Evolutionary conservation across 2,797 vertebrate genomes (phyloP), one percentile per base, ranked within the genome.

Genomic region (Gobio occitaniae): DNA sequence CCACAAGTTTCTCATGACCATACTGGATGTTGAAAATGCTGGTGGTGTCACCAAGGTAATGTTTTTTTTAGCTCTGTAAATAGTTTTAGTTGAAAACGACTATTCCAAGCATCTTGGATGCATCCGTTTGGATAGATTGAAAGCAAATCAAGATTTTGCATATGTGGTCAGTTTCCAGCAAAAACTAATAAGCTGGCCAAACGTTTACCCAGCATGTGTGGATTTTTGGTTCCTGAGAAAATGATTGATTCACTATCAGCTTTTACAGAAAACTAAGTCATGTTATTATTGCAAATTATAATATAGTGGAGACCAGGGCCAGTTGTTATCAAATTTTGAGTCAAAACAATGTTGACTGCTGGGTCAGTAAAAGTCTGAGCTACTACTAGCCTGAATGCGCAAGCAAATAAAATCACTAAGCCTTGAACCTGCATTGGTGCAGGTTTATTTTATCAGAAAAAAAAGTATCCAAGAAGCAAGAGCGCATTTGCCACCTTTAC

Each of bases 401-500:
- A 41, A 13, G 32, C 54, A 47, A n/a, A 44, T 52, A 52, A 16
- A 36, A 80, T 54, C 84, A 25, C 44, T 11, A 6, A 63, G 54
- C 76, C 68, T 61, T 84, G 32, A 56, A 48, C 59, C 72, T 65
- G 80, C 36, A 86, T 70, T 82, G 61, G 12, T 74, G 54, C 68
- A 74, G 59, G 44, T 32, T 66, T 38, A 56, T 56, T 59, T 47
- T 29, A 66, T 68, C 63, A 29, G 25, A 52, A 81, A 17, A 32
- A 50, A 70, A 77, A 74, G 17, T 44, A 68, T 63, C 25, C 36
- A 52, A 54, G n/a, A 48, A 47, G 68, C 71, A 80, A 86, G 77
- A 87, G 78, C 44, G 19, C 41, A 1, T 44, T 44, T 44, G 54
- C 81, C 81, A 59, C 47, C 50, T 87, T 44, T 63, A 68, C 89